Conservation (phyloP, 1,140 invertebrate genomes). For the Ridgeia piscesae region DNA sequence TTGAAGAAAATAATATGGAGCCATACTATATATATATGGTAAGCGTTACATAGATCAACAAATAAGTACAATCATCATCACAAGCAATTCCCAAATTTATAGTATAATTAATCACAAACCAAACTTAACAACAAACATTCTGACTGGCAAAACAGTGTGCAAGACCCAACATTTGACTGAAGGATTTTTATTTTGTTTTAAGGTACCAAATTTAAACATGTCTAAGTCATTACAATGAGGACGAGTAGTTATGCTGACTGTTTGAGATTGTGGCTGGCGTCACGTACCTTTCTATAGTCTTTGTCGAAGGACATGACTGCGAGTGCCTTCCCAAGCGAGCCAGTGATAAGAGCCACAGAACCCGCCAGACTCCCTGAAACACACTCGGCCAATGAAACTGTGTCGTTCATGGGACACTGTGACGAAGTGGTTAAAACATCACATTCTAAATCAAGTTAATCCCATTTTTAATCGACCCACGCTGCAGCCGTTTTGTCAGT, state of each 20-base stretch:
- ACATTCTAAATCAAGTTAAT: no score
- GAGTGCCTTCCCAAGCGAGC: slow-evolving; percentile 55
- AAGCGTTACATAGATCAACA: no score
- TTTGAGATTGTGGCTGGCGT: not conserved
- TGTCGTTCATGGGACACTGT: not conserved
- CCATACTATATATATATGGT: no score
- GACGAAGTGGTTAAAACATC: not conserved
- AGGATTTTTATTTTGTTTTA: not conserved
- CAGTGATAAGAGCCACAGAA: slow-evolving; percentile 54
- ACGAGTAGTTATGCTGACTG: not conserved
- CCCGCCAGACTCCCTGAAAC: slow-evolving; percentile 54
- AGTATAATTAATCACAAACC: not conserved
- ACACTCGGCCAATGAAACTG: not conserved
- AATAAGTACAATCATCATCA: no score
- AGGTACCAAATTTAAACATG: not conserved
- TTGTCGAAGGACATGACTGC: slow-evolving; percentile 56
- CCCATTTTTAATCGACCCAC: no score
- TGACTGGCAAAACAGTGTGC: not conserved
- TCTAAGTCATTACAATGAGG: not conserved
- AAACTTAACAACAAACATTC: not conserved
- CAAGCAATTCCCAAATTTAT: not conserved
- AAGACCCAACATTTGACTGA: not conserved
- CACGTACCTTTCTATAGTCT: slow-evolving; percentile 55
- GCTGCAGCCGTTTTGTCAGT: no score
- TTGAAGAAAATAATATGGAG: no score